Conservation (phyloP, 2,113 vertebrate genomes). For the Eretmochelys imbricata region DNA sequence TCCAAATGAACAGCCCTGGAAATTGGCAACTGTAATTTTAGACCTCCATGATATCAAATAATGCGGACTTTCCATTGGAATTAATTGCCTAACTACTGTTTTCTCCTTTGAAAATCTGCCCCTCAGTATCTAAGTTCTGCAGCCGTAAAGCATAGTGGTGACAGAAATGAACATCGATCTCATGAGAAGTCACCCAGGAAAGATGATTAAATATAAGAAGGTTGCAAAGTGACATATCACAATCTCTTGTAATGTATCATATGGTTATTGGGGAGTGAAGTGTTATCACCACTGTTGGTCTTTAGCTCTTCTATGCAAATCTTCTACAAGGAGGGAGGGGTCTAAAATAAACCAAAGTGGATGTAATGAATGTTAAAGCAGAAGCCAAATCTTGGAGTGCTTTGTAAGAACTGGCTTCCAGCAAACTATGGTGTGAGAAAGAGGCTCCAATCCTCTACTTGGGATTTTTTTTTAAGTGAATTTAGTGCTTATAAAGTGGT, state of each 20-base stretch:
- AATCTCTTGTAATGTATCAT: not conserved
- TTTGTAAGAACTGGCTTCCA: too few relatives aligned
- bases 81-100: not conserved
- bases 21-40: not conserved
- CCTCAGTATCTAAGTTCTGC: too few relatives aligned
- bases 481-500: not conserved
- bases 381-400: not conserved
- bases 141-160: too few relatives aligned
- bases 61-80: not conserved
- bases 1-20: not conserved
- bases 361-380: not conserved
- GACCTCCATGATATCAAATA: not conserved
- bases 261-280: not conserved
- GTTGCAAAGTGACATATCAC: not conserved
- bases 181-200: too few relatives aligned
- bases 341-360: not conserved
- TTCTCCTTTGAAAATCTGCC: not conserved
- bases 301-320: not conserved
- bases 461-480: not conserved
- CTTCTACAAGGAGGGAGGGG: not conserved
- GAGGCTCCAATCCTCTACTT: not conserved
- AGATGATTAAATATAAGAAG: not conserved
- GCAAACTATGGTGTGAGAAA: not conserved
- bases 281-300: not conserved
- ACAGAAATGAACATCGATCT: too few relatives aligned